A percentile compares a stretch with the other conserved stretches of the same genome.
These are phyloP conservation scores for Silvanus unidentatus DNA, from an alignment of 2,888 invertebrate genomes.

Conservation along the genomic window DNA sequence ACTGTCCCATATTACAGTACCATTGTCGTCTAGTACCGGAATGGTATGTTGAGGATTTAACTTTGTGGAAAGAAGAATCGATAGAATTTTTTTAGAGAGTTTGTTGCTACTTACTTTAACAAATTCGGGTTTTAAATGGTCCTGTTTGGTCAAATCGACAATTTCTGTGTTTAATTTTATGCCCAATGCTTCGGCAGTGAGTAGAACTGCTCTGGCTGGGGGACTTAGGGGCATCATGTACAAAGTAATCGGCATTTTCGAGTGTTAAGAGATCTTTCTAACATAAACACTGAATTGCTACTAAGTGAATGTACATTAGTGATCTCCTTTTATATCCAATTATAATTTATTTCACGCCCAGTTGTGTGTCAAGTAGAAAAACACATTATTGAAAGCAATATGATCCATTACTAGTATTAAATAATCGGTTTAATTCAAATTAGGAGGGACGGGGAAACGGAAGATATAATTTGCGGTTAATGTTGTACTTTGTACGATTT, in stretches of 20 bases:
- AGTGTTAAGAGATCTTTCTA: too few relatives aligned
- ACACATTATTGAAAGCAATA: too few relatives aligned
- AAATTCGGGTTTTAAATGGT: conserved; percentile 42
- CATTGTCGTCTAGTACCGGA: conserved; percentile 50
- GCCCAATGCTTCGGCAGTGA: conserved; percentile 47
- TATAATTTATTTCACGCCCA: too few relatives aligned
- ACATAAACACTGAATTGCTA: too few relatives aligned
- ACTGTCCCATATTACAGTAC: conserved; percentile 44
- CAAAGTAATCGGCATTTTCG: conserved; percentile 20
- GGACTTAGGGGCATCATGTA: conserved; percentile 50
- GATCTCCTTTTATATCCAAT: too few relatives aligned
- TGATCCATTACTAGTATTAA: too few relatives aligned
- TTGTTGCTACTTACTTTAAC: conserved; percentile 38
- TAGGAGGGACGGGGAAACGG: too few relatives aligned
- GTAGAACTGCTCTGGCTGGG: conserved; percentile 49
- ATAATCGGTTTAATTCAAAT: too few relatives aligned
- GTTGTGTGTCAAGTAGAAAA: too few relatives aligned
- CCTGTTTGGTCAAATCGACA: conserved; percentile 46
- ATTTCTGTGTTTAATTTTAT: conserved; percentile 45
- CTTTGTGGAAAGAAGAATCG: conserved; percentile 23
- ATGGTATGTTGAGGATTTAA: conserved; percentile 47
- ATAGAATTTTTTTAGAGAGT: background rate
- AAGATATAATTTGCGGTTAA: too few relatives aligned
- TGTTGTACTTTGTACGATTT: too few relatives aligned
- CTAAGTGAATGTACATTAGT: too few relatives aligned